Evolutionary conservation across 2,797 vertebrate genomes (phyloP).

Genomic region (Enteromius afrohamiltoni): DNA sequence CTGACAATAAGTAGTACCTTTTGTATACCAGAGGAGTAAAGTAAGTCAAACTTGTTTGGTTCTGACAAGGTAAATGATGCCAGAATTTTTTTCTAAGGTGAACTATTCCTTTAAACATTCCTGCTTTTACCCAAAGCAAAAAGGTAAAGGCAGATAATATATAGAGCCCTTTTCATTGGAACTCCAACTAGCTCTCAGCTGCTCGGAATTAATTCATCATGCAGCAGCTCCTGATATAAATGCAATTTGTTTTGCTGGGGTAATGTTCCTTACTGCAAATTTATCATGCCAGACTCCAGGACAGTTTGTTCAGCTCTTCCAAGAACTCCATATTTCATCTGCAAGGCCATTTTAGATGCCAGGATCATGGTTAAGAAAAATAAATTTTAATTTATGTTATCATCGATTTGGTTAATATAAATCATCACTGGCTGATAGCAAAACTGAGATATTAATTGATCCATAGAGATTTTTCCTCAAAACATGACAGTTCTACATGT

Average conservation of each 20-base stretch:
- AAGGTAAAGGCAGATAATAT: conserved; percentile 51
- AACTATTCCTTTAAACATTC: background rate
- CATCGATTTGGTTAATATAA: conserved; percentile 43
- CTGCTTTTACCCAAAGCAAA: conserved; percentile 19
- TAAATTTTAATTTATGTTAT: conserved; percentile 39
- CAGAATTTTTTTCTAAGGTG: background rate
- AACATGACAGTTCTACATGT: background rate
- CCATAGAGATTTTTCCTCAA: background rate
- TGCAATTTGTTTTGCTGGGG: conserved; percentile 67
- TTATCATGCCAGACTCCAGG: conserved; percentile 60
- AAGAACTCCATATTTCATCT: conserved; percentile 64
- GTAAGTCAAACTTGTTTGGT: background rate
- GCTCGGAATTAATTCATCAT: conserved; percentile 66
- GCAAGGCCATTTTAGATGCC: conserved; percentile 45
- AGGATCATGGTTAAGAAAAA: conserved; percentile 58
- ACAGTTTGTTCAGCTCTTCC: conserved; percentile 64
- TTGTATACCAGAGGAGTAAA: background rate
- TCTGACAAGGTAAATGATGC: background rate
- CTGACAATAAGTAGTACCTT: background rate
- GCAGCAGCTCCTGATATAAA: conserved; percentile 61
- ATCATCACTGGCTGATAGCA: conserved; percentile 8
- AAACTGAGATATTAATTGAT: background rate
- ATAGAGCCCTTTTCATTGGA: conserved; percentile 48
- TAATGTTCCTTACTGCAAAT: conserved; percentile 65
- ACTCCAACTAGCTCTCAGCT: conserved; percentile 51